These are phyloP conservation scores for Apis cerana DNA, from an alignment of 1,140 invertebrate genomes.

Conservation along the genomic window DNA sequence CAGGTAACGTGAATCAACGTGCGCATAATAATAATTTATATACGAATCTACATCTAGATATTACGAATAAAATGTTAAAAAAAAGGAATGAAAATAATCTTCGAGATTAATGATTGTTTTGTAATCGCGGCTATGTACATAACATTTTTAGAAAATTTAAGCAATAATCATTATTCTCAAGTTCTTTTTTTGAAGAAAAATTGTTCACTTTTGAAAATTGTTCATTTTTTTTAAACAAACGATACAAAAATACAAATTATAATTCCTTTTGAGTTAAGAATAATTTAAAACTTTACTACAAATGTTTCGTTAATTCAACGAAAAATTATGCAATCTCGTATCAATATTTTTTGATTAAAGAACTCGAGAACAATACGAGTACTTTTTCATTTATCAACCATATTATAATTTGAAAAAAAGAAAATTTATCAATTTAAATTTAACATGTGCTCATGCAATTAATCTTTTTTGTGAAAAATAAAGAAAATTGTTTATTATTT, in stretches of 20 bases:
- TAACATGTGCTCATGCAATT: not conserved
- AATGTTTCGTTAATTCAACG: not conserved
- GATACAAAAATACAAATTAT: not conserved
- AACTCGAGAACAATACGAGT: not conserved
- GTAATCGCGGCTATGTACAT: constrained; percentile 61
- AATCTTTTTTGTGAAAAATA: constrained; percentile 23
- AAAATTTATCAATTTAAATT: not conserved
- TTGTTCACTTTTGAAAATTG: not conserved
- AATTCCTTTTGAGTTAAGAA: not conserved
- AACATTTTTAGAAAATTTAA: constrained; percentile 10
- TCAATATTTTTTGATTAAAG: not conserved
- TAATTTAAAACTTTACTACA: not conserved
- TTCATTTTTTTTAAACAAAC: not conserved
- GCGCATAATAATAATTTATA: constrained; percentile 61
- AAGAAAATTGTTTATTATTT: not conserved
- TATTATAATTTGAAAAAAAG: not conserved
- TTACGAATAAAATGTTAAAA: constrained; percentile 46
- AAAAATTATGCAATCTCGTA: not conserved
- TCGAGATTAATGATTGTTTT: constrained; percentile 39
- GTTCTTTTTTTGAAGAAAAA: not conserved
- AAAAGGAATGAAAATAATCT: not conserved
- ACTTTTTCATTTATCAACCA: not conserved
- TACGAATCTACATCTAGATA: constrained; percentile 51
- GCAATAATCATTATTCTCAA: not conserved
- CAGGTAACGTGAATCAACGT: constrained; percentile 25